Evolutionary conservation across 1,140 invertebrate species (phyloP), one percentile per base, ranked within the genome.

Genomic region (Temnothorax nylanderi): DNA sequence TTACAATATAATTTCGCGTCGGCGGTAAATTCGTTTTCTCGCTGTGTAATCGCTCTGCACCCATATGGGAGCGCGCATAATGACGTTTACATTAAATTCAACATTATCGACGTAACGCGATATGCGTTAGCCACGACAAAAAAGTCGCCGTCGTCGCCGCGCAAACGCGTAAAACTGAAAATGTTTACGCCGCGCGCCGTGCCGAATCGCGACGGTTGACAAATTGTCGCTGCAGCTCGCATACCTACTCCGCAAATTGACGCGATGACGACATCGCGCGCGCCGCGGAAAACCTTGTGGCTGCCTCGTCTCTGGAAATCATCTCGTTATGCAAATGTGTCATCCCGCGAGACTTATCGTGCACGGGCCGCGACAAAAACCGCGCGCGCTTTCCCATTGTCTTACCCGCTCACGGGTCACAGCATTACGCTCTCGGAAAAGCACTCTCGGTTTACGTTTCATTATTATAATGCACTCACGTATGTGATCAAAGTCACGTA

Each of bases 281-380:
- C 3, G 16, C 13, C 62, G 77, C 13, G 51, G 34, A 56, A 82
- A 81, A 81, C 44, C 41, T 72, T 44, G 51, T 21, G 62, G 49
- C 10, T 11, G 32, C 16, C 32, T 80, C 62, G 77, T 80, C 32
- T n/a, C 34, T 71, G 64, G 10, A 32, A 81, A 81, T 81, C 62
- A 47, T 71, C 77, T 81, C 77, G 77, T 81, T 81, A 71, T 47
- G 47, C 77, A 81, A 81, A 81, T 69, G 47, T 54, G 64, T 81
- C 77, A 71, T 80, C 62, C 64, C 77, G 47, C 47, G 77, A 81
- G 77, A 81, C 69, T 81, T 41, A 49, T 11, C 41, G 75, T n/a
- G 44, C 44, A 13, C 26, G 69, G 41, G 21, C 16, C 8, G 54
- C 54, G 13, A 44, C 32, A 80, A 67, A 80, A 80, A 37, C 58